Evolutionary conservation across 2,797 vertebrate genomes (phyloP), one percentile per base, ranked within the genome.

Genomic region (Ptychobarbus kaznakovi): DNA sequence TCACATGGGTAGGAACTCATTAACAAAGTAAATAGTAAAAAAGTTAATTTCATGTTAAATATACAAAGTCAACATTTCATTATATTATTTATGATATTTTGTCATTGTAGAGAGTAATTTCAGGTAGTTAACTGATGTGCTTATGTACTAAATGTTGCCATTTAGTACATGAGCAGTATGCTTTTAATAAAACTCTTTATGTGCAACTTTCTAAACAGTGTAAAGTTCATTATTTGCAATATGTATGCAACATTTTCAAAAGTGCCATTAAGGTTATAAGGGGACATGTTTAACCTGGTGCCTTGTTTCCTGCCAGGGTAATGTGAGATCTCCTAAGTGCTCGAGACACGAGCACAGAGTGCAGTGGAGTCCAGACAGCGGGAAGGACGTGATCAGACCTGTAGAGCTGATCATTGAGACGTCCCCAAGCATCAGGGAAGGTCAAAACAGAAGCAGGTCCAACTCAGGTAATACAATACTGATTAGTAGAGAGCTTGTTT

Each of bases 361-460:
- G 91, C 93, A 85, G 42, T 98, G 97, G 97, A 95, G 93, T 87
- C 85, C 86, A 79, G 86, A 86, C 8, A 96, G 97, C 51, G 94
- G 88, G 0, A 94, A 94, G 85, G 96, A 98, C 0, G 95, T 96
- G 89, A 97, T 98, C 53, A 97, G 94, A 92, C 93, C 93, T 0
- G 92, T 99, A n/a, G 96, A 97, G 89, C 95, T 99, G 9, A 84
- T 96, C 87, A 97, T 99, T 72, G 97, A 97, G 91, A 95, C 96
- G 0, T 68, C 93, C 0, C 89, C 94, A 32, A 74, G 90, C 86
- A 94, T 89, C 85, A 93, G 90, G 0, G 96, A 97, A 81, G 94
- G 91, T 68, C 94, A 93, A 80, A 89, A 91, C 65, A 89, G 92
- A 66, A 96, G 96, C 93, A 93, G 93, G 77, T 95, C 95, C 4